Evolutionary conservation across 2,888 invertebrate genomes (phyloP).

Genomic region (Erpobdella octoculata): DNA sequence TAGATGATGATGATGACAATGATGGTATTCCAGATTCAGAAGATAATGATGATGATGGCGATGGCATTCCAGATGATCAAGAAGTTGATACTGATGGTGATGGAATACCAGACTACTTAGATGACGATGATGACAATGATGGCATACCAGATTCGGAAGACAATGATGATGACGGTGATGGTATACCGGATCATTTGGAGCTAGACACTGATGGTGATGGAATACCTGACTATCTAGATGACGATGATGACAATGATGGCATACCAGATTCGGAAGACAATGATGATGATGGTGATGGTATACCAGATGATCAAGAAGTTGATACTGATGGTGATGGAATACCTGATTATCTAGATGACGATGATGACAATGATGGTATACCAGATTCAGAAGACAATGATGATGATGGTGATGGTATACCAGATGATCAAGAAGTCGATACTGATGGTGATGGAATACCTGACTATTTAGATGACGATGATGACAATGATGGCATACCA

Average conservation of each 20-base stretch:
- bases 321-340: conserved; percentile 46
- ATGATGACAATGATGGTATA: conserved; percentile 39
- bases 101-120: conserved; percentile 31
- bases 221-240: conserved; percentile 37
- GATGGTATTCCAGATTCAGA: conserved; percentile 43
- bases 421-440: conserved; percentile 44
- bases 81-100: conserved; percentile 40
- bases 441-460: conserved; percentile 37
- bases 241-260: conserved; percentile 38
- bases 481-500: conserved; percentile 40
- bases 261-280: conserved; percentile 34
- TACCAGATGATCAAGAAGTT: conserved; percentile 34
- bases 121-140: conserved; percentile 24
- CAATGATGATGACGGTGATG: conserved; percentile 40
- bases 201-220: conserved; percentile 37
- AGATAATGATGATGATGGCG: conserved; percentile 38
- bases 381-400: conserved; percentile 36
- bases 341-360: conserved; percentile 34
- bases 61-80: conserved; percentile 45
- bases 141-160: conserved; percentile 25
- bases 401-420: conserved; percentile 45
- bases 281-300: conserved; percentile 40
- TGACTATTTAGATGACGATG: conserved; percentile 35
- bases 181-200: conserved; percentile 38
- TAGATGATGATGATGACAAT: conserved; percentile 41